Evolutionary conservation across 2,888 invertebrate species (phyloP), one percentile per base, ranked within the genome.

Genomic region (Morpho achilles): DNA sequence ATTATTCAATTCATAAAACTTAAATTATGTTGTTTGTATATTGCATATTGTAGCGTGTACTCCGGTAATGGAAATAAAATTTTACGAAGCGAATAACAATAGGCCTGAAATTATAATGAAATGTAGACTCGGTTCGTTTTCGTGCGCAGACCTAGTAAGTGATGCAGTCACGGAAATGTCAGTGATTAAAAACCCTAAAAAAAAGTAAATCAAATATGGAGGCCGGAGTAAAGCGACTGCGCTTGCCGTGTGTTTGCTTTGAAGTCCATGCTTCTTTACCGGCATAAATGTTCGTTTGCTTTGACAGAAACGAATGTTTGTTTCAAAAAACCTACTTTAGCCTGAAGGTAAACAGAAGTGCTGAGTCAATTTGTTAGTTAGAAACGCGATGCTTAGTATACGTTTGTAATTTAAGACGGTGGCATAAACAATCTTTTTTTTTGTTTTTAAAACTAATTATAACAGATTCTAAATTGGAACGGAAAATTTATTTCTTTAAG

Each of bases 81-180:
- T 71, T 69, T 64, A 72, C 65, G 68, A 63, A 57, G 65, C 67
- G 67, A 69, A 69, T 70, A 69, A 67, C 68, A 67, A 67, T 67
- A 63, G 53, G 69, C 64, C 68, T 67, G 68, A 70, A 73, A 70
- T 68, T 67, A 69, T 69, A 70, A 73, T 69, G 68, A 72, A 71
- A 67, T 64, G 63, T 62, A 62, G 65, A 55, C 65, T 59, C 63
- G 67, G 65, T 65, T 63, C 61, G 66, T 68, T 74, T 70, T 70
- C 74, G 74, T 77, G 79, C 72, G 68, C 67, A 70, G 62, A 61
- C 55, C 61, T 58, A 57, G 59, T 77, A 78, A 81, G 77, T 76
- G 80, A 70, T 66, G 76, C 70, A 74, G 77, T 80, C 83, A 82
- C 84, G 82, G 70, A 81, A 82, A 77, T 75, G 76, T 77, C 78